Evolutionary conservation across 2,113 vertebrate genomes (phyloP).

Genomic region (Oncorhynchus tshawytscha): DNA sequence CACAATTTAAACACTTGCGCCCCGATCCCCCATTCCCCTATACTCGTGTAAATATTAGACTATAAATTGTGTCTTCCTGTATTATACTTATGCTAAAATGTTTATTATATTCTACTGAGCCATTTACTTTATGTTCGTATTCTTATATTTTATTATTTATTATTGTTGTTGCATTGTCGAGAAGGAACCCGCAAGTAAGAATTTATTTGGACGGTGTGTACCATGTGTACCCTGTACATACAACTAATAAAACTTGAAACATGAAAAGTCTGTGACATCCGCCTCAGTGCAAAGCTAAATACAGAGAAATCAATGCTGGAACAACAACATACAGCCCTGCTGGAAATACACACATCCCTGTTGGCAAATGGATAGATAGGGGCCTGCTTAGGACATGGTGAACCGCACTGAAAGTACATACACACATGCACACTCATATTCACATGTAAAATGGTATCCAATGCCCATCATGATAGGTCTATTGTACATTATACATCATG

Average conservation of each 20-base stretch:
- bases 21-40: too few species aligned
- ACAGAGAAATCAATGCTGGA: background rate
- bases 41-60: too few species aligned
- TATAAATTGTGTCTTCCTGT: too few species aligned
- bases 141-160: too few species aligned
- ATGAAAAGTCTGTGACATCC: background rate
- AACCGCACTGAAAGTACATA: background rate
- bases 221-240: too few species aligned
- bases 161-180: too few species aligned
- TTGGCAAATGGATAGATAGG: background rate
- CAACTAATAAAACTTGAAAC: background rate
- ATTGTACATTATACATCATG: too few species aligned
- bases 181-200: too few species aligned
- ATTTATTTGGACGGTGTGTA: background rate
- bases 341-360: background rate
- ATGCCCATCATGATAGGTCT: background rate
- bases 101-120: too few species aligned
- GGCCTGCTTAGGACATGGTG: background rate
- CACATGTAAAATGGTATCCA: background rate
- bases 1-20: too few species aligned
- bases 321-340: background rate
- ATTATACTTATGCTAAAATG: too few species aligned
- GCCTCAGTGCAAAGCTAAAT: background rate
- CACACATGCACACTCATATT: conserved; percentile 1
- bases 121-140: too few species aligned